Evolutionary conservation across 2,113 vertebrate genomes (phyloP).

Genomic region (Zapornia atra): DNA sequence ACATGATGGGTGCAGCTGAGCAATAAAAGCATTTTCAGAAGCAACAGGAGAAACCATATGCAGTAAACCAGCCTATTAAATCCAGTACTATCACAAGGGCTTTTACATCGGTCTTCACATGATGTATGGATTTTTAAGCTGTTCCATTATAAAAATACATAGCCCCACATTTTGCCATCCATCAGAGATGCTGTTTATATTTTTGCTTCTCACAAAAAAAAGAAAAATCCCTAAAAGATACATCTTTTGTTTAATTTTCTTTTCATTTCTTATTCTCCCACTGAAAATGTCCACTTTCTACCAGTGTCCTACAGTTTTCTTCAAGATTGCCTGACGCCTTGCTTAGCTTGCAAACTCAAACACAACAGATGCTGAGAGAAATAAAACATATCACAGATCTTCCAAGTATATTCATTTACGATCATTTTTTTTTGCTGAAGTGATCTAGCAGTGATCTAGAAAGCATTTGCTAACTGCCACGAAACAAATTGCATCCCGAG

Average conservation of each 20-base stretch:
- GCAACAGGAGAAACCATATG: rapidly evolving
- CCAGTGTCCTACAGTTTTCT: not conserved
- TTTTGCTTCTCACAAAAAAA: not conserved
- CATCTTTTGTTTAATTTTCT: not conserved
- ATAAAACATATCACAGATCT: not conserved
- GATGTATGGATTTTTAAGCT: not conserved
- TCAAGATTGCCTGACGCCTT: not conserved
- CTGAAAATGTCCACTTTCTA: not conserved
- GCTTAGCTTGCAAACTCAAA: not conserved
- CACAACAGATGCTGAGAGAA: rapidly evolving
- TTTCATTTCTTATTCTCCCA: not conserved
- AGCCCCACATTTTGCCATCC: not conserved
- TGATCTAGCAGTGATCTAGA: not conserved
- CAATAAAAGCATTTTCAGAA: not conserved
- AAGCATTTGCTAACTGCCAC: not conserved
- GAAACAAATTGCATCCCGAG: not conserved
- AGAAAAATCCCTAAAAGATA: not conserved
- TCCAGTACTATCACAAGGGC: not conserved
- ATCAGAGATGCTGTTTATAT: not conserved
- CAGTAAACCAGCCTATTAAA: not conserved
- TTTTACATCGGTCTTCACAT: not conserved
- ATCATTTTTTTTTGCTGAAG: not conserved
- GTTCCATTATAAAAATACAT: not conserved
- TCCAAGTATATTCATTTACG: not conserved
- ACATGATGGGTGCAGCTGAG: not conserved